Conservation (phyloP, 1,140 invertebrate species). For the Arctopsyche grandis region DNA sequence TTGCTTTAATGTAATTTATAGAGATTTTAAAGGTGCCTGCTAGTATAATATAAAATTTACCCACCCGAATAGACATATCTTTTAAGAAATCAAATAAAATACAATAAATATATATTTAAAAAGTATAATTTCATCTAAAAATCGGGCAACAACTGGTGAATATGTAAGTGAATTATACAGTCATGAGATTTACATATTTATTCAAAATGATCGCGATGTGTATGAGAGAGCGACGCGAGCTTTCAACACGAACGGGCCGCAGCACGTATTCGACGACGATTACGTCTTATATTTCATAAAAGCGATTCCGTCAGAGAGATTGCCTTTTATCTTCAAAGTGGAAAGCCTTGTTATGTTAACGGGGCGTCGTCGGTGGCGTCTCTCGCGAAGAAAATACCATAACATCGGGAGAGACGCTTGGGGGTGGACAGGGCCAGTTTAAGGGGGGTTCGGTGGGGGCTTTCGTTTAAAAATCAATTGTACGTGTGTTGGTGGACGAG, state of each 20-base stretch:
- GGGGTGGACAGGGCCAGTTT: neutral
- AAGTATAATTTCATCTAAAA: too few relatives aligned
- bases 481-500: neutral
- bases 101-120: too few relatives aligned
- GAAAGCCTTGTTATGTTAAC: neutral
- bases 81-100: too few relatives aligned
- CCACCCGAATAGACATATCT: too few relatives aligned
- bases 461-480: constrained; percentile 26
- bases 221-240: too few relatives aligned
- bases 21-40: too few relatives aligned
- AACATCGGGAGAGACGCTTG: neutral
- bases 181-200: too few relatives aligned
- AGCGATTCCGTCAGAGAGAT: neutral
- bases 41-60: too few relatives aligned
- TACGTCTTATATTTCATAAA: constrained; percentile 6
- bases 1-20: too few relatives aligned
- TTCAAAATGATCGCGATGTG: neutral
- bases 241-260: too few relatives aligned
- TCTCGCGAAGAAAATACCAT: neutral
- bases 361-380: neutral
- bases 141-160: too few relatives aligned
- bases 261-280: neutral
- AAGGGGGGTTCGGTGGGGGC: neutral
- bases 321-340: constrained; percentile 17
- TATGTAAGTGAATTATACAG: too few relatives aligned